Evolutionary conservation across 1,140 invertebrate genomes (phyloP).

Genomic region (Drosophila melanica): DNA sequence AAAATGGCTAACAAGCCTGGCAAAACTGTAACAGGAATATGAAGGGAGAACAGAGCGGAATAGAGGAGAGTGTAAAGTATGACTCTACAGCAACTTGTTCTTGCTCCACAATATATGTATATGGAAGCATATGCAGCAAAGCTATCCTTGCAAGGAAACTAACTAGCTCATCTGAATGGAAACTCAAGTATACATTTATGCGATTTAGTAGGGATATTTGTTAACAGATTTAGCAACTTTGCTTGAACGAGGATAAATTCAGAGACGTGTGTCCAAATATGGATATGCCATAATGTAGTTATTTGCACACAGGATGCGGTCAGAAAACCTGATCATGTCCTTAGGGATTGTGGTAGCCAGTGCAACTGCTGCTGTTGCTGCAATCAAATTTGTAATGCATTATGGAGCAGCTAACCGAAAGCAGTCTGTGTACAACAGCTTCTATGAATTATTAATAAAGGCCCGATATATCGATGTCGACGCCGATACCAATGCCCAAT

Average conservation of each 20-base stretch:
- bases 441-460: constrained; percentile 79
- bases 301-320: constrained; percentile 40
- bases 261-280: constrained; percentile 39
- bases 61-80: background rate
- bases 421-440: constrained; percentile 37
- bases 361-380: constrained; percentile 9
- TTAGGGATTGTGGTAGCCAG: constrained; percentile 45
- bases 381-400: constrained; percentile 76
- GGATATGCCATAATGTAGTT: constrained; percentile 34
- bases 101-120: background rate
- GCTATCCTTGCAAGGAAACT: background rate
- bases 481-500: constrained; percentile 26
- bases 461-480: constrained; percentile 8
- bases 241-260: background rate
- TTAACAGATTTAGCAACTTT: background rate
- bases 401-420: constrained; percentile 59
- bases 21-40: constrained; percentile 55
- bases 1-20: constrained; percentile 47
- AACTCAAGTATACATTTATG: background rate
- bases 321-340: constrained; percentile 35
- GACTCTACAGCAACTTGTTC: background rate
- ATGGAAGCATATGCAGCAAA: background rate
- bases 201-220: background rate
- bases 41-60: background rate
- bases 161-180: background rate